Evolutionary conservation across 2,888 invertebrate genomes (phyloP), one percentile per base, ranked within the genome.

Genomic region (Tenthredo amoena): DNA sequence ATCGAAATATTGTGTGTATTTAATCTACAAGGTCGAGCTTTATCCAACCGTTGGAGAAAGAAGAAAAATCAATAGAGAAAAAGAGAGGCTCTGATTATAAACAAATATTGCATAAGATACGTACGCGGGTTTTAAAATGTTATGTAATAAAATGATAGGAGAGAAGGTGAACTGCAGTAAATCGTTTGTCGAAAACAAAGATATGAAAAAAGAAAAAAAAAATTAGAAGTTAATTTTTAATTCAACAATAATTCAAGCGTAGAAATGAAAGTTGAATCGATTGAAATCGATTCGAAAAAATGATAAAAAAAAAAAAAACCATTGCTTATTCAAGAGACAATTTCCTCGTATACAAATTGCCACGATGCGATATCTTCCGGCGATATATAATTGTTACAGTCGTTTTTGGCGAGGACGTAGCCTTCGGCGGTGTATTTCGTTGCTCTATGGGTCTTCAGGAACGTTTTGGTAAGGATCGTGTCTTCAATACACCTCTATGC

Each of bases 321-420:
- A 26, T n/a, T 62, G 62, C 62, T 62, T 26, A 62, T 3, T 62
- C 21, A 12, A 26, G 1, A n/a, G 71, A n/a, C 34, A 37, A 71
- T 37, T 71, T 37, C 31, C 34, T 68, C 58, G n/a, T 68, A 47
- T 68, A 47, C 47, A 47, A 47, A 71, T 37, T 6, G 34, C 12
- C 21, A 72, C 15, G 18, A 31, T 84, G n/a, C 15, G 18, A 31
- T 84, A n/a, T 74, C 74, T 89, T 89, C 37, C 87, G 72, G 40
- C 37, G n/a, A 47, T 26, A 2, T 77, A 18, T n/a, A n/a, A n/a
- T 77, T 77, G 18, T 77, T 31, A 71, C 83, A 84, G 95, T 98
- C 81, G 93, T 99, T 84, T 99, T 99, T 92, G 99, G 99, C 0
- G 99, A 99, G 94, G 99, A 99, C 94, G 99, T 99, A 0, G 99